These are phyloP conservation scores for Thunnus albacares DNA, from an alignment of 2,797 vertebrate species.

Conservation along the genomic window DNA sequence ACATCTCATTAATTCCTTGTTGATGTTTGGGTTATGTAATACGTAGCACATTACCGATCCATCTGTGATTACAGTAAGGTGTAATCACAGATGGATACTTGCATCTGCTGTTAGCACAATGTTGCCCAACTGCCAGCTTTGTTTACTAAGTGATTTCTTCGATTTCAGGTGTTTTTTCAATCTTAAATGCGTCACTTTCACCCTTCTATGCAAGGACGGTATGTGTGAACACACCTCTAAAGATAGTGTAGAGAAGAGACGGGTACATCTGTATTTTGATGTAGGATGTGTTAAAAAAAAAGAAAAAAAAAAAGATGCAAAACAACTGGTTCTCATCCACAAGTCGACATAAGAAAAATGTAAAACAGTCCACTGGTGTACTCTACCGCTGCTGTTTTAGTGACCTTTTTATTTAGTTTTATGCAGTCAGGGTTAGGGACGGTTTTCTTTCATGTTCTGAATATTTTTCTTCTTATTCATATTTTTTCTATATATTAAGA, in stretches of 20 bases:
- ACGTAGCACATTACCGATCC: constrained; percentile 37
- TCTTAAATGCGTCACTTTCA: constrained; percentile 34
- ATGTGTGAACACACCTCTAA: constrained; percentile 29
- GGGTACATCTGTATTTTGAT: background rate
- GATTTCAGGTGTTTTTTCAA: constrained; percentile 28
- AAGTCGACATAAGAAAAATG: background rate
- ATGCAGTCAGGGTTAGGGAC: no score
- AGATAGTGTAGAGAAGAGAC: constrained; percentile 3
- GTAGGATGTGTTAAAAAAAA: constrained; percentile 15
- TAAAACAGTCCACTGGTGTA: no score
- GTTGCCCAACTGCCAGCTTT: constrained; percentile 38
- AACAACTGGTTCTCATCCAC: background rate
- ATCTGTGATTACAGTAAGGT: constrained; percentile 59
- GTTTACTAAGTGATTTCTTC: constrained; percentile 39
- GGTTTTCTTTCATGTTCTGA: no score
- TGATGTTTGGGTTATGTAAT: constrained; percentile 46
- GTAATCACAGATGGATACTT: constrained; percentile 56
- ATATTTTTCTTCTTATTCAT: no score
- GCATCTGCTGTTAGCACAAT: constrained; percentile 49
- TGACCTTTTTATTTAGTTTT: background rate
- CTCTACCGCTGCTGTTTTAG: background rate
- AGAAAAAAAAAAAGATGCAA: background rate
- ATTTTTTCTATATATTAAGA: no score
- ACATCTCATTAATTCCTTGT: constrained; percentile 24
- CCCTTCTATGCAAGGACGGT: background rate